Percentiles rank a stretch among this genome's conserved stretches.
Conservation (phyloP, 1,140 invertebrate genomes). For the Zaprionus lachaisei region DNA sequence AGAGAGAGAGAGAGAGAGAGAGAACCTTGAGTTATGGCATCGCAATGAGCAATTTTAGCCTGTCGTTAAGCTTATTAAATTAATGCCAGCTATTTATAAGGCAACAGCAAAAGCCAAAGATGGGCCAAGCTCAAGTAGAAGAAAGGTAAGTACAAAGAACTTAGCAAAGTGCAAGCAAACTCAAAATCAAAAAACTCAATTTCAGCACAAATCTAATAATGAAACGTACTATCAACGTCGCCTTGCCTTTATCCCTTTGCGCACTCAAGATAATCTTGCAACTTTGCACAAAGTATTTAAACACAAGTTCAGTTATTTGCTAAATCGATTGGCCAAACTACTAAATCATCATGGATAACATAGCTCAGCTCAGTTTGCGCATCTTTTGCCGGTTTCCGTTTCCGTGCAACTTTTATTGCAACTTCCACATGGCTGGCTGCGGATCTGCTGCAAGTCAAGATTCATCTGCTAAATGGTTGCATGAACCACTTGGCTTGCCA, state of each 20-base stretch:
- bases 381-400: slow-evolving; percentile 10
- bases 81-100: background rate
- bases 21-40: slow-evolving; percentile 1
- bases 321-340: background rate
- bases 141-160: background rate
- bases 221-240: background rate
- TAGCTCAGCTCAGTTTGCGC: slow-evolving; percentile 2
- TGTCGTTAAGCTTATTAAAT: slow-evolving; percentile 13
- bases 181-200: background rate
- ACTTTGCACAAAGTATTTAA: background rate
- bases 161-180: background rate
- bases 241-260: background rate
- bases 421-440: slow-evolving; percentile 31
- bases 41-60: slow-evolving; percentile 1
- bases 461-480: slow-evolving; percentile 36
- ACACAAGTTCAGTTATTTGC: background rate
- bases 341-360: background rate
- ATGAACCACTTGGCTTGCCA: slow-evolving; percentile 34
- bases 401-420: background rate
- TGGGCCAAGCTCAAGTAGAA: background rate
- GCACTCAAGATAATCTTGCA: background rate
- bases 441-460: slow-evolving; percentile 12
- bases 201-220: background rate
- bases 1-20: background rate
- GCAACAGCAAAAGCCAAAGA: background rate